Conservation (phyloP, 2,113 vertebrate species). For the Monopterus albus region DNA sequence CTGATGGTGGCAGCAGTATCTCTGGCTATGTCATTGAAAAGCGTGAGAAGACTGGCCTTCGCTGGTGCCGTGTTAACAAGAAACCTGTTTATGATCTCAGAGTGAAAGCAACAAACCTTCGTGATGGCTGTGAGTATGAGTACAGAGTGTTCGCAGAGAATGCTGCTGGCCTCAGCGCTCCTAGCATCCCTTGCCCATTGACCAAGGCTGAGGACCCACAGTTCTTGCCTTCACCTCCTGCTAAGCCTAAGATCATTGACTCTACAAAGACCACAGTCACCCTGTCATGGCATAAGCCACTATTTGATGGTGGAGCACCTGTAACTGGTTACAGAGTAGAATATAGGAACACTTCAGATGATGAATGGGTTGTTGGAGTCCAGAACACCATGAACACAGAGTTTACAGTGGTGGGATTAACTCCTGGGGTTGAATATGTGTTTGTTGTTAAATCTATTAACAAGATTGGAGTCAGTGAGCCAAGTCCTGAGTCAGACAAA, state of each 20-base stretch:
- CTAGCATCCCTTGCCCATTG: conserved; percentile 89
- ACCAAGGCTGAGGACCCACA: conserved; percentile 93
- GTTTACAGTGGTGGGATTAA: conserved; percentile 89
- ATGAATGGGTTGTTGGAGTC: conserved; percentile 92
- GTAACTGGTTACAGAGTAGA: conserved; percentile 94
- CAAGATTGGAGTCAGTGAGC: conserved; percentile 93
- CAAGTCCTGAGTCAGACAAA: conserved; percentile 90
- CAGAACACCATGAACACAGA: conserved; percentile 93
- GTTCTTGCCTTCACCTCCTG: conserved; percentile 94
- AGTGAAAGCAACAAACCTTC: conserved; percentile 94
- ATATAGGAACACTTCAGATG: conserved; percentile 90
- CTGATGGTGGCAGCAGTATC: conserved; percentile 95
- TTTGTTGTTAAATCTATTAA: conserved; percentile 96
- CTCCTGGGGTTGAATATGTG: conserved; percentile 89
- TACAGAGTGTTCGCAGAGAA: conserved; percentile 98
- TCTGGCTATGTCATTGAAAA: conserved; percentile 95
- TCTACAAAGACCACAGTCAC: conserved; percentile 89
- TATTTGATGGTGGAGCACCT: conserved; percentile 96
- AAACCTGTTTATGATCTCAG: conserved; percentile 97
- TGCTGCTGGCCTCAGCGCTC: conserved; percentile 92
- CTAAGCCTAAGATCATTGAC: conserved; percentile 94
- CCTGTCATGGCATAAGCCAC: conserved; percentile 91
- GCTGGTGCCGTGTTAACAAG: conserved; percentile 98
- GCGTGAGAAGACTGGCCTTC: conserved; percentile 92
- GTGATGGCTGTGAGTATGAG: conserved; percentile 94